A percentile compares a stretch with the other conserved stretches of the same genome.
Conservation (phyloP, 1,140 invertebrate genomes). For the Zaprionus kolodkinae region DNA sequence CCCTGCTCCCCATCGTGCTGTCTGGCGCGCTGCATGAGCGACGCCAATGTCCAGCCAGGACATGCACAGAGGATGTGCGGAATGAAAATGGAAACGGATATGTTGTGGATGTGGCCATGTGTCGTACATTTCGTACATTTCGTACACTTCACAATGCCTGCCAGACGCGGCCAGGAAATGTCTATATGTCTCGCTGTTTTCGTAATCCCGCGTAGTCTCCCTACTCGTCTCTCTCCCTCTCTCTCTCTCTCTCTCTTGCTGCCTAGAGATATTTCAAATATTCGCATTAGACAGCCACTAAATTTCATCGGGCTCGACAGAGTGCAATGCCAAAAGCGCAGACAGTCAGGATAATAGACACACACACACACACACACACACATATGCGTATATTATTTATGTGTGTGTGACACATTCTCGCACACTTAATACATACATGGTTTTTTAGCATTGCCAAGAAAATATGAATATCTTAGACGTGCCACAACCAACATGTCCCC, state of each 20-base stretch:
- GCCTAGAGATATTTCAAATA: conserved; percentile 50
- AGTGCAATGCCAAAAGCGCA: conserved; percentile 45
- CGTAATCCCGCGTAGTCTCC: conserved; percentile 34
- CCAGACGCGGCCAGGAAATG: conserved; percentile 48
- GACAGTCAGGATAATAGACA: conserved; percentile 11
- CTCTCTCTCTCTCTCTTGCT: background rate
- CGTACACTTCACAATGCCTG: conserved; percentile 37
- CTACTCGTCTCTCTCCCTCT: conserved; percentile 3
- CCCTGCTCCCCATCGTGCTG: conserved; percentile 10
- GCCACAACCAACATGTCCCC: background rate
- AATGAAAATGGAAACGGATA: conserved; percentile 21
- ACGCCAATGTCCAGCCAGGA: conserved; percentile 75
- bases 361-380: background rate
- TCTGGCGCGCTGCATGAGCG: conserved; percentile 60
- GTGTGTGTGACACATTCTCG: conserved; percentile 4
- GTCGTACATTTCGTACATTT: conserved; percentile 35
- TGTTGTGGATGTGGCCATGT: conserved; percentile 45
- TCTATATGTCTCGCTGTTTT: conserved; percentile 9
- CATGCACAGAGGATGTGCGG: conserved; percentile 47
- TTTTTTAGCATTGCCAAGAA: conserved; percentile 7
- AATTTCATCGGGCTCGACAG: conserved; percentile 19
- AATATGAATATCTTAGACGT: background rate
- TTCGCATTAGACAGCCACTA: conserved; percentile 50
- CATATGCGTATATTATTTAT: background rate
- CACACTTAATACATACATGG: background rate